Base-by-base conservation (phyloP, 2,888 invertebrate genomes). In the Sinelater perroti region DNA sequence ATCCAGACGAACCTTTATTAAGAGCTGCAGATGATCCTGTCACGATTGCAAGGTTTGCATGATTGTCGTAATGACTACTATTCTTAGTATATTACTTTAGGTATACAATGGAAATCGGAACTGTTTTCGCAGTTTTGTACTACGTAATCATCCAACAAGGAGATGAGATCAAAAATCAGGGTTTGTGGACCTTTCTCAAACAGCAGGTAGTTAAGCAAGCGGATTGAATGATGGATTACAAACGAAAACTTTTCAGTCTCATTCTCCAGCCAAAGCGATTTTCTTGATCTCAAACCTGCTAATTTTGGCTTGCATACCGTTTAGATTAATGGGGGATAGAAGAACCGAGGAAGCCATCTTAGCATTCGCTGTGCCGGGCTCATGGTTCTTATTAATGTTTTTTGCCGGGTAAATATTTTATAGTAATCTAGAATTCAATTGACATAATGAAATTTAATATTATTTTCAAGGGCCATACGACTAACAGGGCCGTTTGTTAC, bases 401-500 rank as follows among this genome's bases (percentile, higher is more conserved):
- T 99, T 98, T 80, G 98, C 98, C 30, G 96, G 98, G 97, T 97
- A 82, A 80, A 75, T 55, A 42, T 17, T 42, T 21, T 35, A n/a
- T 1, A 3, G n/a, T 8, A 10, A 8, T 2, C 16, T 33, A 18
- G 8, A 21, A 52, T 44, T 31, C 47, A 28, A 26, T 2, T 21
- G 24, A 14, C 17, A 51, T 4, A 30, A 26, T 16, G 28, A 8
- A 30, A 45, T 7, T 42, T 42, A 11, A n/a, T n/a, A n/a, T n/a
- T n/a, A n/a, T n/a, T n/a, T n/a, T n/a, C n/a, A n/a, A 97, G 97
- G 4, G 96, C 96, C 28, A 90, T 95, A 21, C 89, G 92, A 56
- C 80, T 99, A 70, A 99, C 97, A 0, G 99, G 99, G 33, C 97
- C 98, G 0, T 99, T 98, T 79, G 97, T 99, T 56, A 97, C 97